phyloP scores from a whole-genome alignment of 2,113 vertebrate species.

The Crotalus helleri region DNA sequence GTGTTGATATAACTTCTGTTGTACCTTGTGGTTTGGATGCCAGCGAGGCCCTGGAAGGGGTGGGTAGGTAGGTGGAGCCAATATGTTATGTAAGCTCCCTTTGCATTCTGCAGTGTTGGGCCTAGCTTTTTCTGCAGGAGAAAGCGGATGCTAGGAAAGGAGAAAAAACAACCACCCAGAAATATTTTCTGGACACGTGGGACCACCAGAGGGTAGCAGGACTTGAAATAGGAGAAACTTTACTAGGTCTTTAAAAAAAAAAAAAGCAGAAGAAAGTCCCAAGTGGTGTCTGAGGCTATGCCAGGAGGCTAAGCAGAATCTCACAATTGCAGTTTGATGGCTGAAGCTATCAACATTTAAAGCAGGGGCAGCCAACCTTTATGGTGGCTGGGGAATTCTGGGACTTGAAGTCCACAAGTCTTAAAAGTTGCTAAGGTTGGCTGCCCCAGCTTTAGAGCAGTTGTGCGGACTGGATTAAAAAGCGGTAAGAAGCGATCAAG shows the following conservation, averaged over 20 bases:
- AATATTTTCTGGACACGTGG: neutral
- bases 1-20: constrained; percentile 48
- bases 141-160: neutral
- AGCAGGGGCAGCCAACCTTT: neutral
- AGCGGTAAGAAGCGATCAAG: neutral
- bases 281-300: neutral
- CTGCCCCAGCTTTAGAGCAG: neutral
- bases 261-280: neutral
- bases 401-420: neutral
- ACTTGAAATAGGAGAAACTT: neutral
- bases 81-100: constrained; percentile 53
- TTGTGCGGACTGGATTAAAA: neutral
- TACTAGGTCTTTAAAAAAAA: neutral
- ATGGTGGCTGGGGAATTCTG: neutral
- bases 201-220: neutral
- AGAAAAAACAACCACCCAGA: neutral
- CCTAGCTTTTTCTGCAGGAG: neutral
- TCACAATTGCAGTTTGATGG: neutral
- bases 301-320: neutral
- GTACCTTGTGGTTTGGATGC: constrained; percentile 5
- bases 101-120: neutral
- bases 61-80: neutral
- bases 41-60: neutral
- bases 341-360: neutral
- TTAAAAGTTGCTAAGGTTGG: neutral